Evolutionary conservation across 53 echinoderm and acorn worm genomes (phyloP), one percentile per base, ranked within the genome.

Genomic region (Luidia sarsii): DNA sequence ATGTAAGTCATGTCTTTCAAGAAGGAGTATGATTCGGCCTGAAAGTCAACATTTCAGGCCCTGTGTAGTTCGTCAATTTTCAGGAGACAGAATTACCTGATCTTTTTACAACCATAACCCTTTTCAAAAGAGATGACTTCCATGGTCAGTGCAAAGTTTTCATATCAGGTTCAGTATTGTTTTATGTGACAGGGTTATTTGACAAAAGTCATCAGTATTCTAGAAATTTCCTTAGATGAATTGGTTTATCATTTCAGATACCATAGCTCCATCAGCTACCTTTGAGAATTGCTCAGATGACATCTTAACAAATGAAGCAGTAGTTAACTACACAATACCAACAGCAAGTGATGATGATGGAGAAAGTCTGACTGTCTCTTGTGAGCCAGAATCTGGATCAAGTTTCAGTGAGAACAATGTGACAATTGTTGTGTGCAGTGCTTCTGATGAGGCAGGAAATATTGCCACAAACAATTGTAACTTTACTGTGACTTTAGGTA

Each of bases 401-500:
- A 43, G 7, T 15, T 75, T 75, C 19, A 1, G 39, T 0, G 41
- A 55, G 11, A 29, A 75, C 16, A 1, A 3, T 1, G 6, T n/a
- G 2, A 75, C 59, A 1, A n/a, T 8, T 32, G 48, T 75, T 30
- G 32, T 9, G 25, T 75, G 75, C 29, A 75, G 20, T 9, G 75
- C 75, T 0, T 0, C 10, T 18, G 75, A 75, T 45, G 45, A 3
- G 15, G 75, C 61, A 29, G 75, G 75, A 27, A 74, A 74, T 41
- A 20, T 50, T 33, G 70, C 70, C 2, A 2, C 24, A 0, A 19
- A 57, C 39, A 39, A 25, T 39, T 74, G 74, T 27, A 24, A 7
- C 9, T 74, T 74, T n/a, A 23, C 6, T 15, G 74, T 74, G 1
- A 74, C 59, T 57, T 56, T 74, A 15, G 75, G 75, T 75, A 57